Base-by-base conservation (phyloP, 92 coral and sea anemone species). In the Anthopleura xanthogrammica region DNA sequence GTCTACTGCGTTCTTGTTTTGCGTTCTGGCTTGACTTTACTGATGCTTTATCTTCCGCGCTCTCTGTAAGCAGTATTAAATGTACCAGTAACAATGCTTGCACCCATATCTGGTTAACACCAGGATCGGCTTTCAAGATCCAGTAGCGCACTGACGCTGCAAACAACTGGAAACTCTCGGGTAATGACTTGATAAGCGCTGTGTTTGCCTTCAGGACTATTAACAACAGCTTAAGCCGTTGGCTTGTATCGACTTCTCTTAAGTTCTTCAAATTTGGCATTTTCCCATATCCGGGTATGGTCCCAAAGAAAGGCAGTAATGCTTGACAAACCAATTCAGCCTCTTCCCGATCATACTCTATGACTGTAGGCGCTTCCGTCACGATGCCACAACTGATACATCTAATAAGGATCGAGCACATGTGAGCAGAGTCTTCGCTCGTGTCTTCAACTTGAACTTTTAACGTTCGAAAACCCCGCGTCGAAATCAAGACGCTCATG, bases 321-420 rank as follows among this genome's bases (percentile, higher is more conserved):
- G 41, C 55, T 29, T 73, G 65, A 17, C 54, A 77, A 17, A 43
- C 75, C 43, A 93, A 65, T 50, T 60, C 76, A 76, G 29, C 77
- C 22, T 86, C 87, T 12, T 71, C 86, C 76, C 97, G 86, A 77
- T 91, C 91, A 89, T 83, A 93, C 81, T 93, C 97, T 20, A 36
- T 17, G 4, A 90, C 80, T 62, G 70, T 70, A 65, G 62, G n/a
- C 19, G 12, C 65, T 70, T 56, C 41, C 40, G 52, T 56, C 40
- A 91, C 73, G 43, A 93, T 64, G 3, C 85, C 88, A 86, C 93
- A 93, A 50, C 80, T 57, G 41, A 90, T 54, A 65, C 81, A 82
- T 71, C 98, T 86, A 1, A 95, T 81, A 60, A 52, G 55, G 29
- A 41, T 13, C 4, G 92, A 85, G 68, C 93, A 91, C 23, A 52